A percentile compares a stretch with the other conserved stretches of the same genome.
These are phyloP conservation scores for Colostygia pectinataria DNA, from an alignment of 2,888 invertebrate genomes.

Conservation along the genomic window DNA sequence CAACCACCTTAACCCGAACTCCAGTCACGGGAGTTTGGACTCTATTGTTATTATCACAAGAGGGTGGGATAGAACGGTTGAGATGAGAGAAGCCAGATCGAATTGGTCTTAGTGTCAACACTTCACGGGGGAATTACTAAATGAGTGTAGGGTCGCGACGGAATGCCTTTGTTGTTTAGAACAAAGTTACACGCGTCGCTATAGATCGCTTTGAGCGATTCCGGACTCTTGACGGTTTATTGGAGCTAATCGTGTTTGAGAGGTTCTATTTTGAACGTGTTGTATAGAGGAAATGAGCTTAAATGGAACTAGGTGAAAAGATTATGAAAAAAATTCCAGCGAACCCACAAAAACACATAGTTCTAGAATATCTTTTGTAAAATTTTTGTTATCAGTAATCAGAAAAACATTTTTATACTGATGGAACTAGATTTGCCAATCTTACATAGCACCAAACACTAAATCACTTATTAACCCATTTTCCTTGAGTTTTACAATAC, in stretches of 20 bases:
- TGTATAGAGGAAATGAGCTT: not conserved
- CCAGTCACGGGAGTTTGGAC: constrained; percentile 34
- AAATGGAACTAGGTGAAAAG: not conserved
- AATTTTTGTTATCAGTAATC: no score
- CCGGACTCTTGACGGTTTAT: constrained; percentile 21
- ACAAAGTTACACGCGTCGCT: constrained; percentile 56
- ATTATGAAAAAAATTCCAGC: not conserved
- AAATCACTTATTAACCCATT: no score
- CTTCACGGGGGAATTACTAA: constrained; percentile 64
- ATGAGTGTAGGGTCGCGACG: constrained; percentile 50
- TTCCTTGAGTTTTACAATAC: no score
- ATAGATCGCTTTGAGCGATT: constrained; percentile 27
- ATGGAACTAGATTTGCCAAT: no score
- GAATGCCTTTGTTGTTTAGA: constrained; percentile 59
- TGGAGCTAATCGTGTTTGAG: constrained; percentile 23
- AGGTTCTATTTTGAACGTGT: constrained; percentile 10
- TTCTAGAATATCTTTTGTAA: no score
- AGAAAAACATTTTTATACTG: no score
- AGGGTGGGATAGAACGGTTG: constrained; percentile 36
- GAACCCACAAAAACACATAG: no score
- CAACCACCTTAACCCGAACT: constrained; percentile 9
- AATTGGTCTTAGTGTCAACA: constrained; percentile 79
- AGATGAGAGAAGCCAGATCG: constrained; percentile 67
- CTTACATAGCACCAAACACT: no score
- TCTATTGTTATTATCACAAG: constrained; percentile 36